Base-by-base conservation (phyloP, 92 coral and sea anemone genomes). In the Metridium senile region DNA sequence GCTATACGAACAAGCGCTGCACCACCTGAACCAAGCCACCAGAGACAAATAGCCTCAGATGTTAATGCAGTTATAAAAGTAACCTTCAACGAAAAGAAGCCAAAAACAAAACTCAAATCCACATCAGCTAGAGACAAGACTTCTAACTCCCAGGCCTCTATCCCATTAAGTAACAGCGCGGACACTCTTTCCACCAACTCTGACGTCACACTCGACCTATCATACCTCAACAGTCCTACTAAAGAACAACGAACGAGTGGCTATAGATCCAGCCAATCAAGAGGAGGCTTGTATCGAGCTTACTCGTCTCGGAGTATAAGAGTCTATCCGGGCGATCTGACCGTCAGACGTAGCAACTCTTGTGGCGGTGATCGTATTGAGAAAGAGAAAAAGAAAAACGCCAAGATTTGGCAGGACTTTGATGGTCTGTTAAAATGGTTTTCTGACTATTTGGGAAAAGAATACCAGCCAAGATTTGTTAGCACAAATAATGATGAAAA, bases 351-450 rank as follows among this genome's bases (percentile, higher is more conserved):
- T 4, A 58, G 67, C 30, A 73, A 73, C 26, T 57, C 78, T 0
- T 21, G 43, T 46, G 9, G 19, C 27, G 26, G 26, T 33, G 35
- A 7, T 19, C 67, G 61, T 39, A 9, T 13, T 30, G 33, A 35
- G 47, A 16, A 49, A 16, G 84, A 71, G 27, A 68, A 30, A 22
- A 34, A 56, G 9, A 79, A 58, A 58, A 79, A 63, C 23, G 70
- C 33, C 11, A 59, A 78, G 56, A 76, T 91, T n/a, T 88, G 88
- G 97, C 62, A 64, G 59, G 90, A 91, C 58, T 88, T 91, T 62
- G 97, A 91, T 23, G 84, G 79, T 58, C 71, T 91, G n/a, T 66
- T 91, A 78, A 86, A 74, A 20, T 79, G 89, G 69, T 85, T 91
- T 49, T 72, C 93, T 0, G 80, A 84, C 2, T 78, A 47, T 51